Conservation (phyloP, 2,888 invertebrate species). For the Drosophila cognata region DNA sequence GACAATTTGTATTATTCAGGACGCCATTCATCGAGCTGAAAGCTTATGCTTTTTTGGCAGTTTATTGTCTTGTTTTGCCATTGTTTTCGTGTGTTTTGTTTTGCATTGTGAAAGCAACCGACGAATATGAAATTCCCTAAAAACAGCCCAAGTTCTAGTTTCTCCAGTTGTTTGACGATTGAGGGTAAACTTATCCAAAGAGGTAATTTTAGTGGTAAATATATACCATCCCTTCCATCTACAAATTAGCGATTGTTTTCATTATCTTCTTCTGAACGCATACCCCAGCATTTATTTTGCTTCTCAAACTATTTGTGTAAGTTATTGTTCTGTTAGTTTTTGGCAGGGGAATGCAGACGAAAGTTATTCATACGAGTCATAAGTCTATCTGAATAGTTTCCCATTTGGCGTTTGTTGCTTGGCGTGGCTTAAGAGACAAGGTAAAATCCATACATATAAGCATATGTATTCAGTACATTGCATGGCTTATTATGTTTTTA, state of each 20-base stretch:
- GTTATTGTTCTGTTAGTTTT: conserved; percentile 16
- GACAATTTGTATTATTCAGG: conserved; percentile 2
- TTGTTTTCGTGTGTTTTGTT: conserved; percentile 49
- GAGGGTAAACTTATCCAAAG: background rate
- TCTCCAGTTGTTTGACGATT: background rate
- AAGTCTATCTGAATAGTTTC: conserved; percentile 41
- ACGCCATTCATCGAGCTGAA: conserved; percentile 25
- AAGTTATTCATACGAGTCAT: conserved; percentile 20
- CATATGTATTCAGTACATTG: conserved; percentile 19
- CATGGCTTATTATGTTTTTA: conserved; percentile 34
- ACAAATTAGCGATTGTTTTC: background rate
- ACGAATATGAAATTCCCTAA: conserved; percentile 20
- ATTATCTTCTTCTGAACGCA: background rate
- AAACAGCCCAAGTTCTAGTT: background rate
- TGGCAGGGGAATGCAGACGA: conserved; percentile 12
- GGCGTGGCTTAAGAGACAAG: conserved; percentile 1
- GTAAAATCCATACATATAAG: conserved; percentile 1
- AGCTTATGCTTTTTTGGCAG: conserved; percentile 75
- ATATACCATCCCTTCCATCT: background rate
- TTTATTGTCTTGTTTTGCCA: conserved; percentile 73
- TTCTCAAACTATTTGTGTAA: conserved; percentile 11
- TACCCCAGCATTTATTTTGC: background rate
- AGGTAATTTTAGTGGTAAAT: background rate
- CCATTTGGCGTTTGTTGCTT: conserved; percentile 9
- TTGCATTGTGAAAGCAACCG: conserved; percentile 10